These are phyloP conservation scores for Mirza zaza DNA, from an alignment of 2,113 vertebrate species.

Conservation along the genomic window DNA sequence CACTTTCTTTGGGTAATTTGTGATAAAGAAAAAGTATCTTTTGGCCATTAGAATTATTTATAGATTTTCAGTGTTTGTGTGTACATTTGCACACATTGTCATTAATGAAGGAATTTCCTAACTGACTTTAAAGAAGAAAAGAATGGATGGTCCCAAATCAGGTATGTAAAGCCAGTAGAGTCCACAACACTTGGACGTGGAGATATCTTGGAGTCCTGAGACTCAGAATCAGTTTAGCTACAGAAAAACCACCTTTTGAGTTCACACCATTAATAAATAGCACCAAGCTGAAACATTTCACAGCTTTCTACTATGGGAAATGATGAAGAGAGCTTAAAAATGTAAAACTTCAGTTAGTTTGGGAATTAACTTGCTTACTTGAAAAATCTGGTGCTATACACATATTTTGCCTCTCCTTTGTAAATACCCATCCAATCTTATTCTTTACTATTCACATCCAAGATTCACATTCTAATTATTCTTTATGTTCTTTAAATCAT, in stretches of 20 bases:
- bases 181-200: not conserved
- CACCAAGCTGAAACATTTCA: constrained; percentile 14
- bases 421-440: not conserved
- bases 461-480: not conserved
- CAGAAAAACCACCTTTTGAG: not conserved
- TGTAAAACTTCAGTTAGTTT: constrained; percentile 40
- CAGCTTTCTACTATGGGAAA: constrained; percentile 31
- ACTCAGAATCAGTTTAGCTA: not conserved
- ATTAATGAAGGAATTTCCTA: constrained; percentile 26
- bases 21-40: constrained; percentile 17
- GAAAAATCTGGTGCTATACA: constrained; percentile 71
- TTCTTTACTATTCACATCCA: not conserved
- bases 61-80: constrained; percentile 2
- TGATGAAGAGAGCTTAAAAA: constrained; percentile 35
- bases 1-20: constrained; percentile 59
- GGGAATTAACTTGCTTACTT: constrained; percentile 67
- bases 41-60: constrained; percentile 50
- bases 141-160: not conserved
- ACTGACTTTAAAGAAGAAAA: constrained; percentile 35
- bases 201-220: not conserved
- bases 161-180: not conserved
- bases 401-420: constrained; percentile 49
- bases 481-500: not conserved
- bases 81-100: not conserved
- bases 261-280: not conserved